phyloP scores from a whole-genome alignment of 2,888 invertebrate species.

The Copidosoma aretas region DNA sequence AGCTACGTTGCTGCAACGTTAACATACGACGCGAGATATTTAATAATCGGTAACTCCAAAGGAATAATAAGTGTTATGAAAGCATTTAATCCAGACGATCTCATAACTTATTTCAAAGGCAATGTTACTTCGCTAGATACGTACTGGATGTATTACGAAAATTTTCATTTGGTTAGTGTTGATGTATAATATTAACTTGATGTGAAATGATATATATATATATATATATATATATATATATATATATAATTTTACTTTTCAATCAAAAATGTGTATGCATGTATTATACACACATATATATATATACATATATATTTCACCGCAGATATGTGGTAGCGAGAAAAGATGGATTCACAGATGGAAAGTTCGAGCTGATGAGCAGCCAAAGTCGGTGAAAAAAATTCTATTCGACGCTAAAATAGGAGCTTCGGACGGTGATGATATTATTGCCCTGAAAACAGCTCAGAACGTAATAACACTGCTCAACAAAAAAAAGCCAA shows the following conservation, averaged over 20 bases:
- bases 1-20: slow-evolving; percentile 58
- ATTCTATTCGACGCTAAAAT: slow-evolving; percentile 56
- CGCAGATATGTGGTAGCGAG: slow-evolving; percentile 56
- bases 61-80: slow-evolving; percentile 62
- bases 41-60: slow-evolving; percentile 61
- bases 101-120: slow-evolving; percentile 53
- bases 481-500: slow-evolving; percentile 63
- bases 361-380: slow-evolving; percentile 49
- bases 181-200: background rate
- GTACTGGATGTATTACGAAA: slow-evolving; percentile 52
- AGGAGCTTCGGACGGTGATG: slow-evolving; percentile 46
- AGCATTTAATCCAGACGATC: slow-evolving; percentile 48
- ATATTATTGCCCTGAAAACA: slow-evolving; percentile 52
- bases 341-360: slow-evolving; percentile 54
- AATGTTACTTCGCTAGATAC: slow-evolving; percentile 56
- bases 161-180: slow-evolving; percentile 49
- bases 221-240: no score
- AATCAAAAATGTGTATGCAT: no score
- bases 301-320: slow-evolving; percentile 20
- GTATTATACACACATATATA: no score
- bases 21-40: slow-evolving; percentile 61
- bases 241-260: background rate
- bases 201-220: no score
- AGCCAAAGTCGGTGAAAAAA: slow-evolving; percentile 48
- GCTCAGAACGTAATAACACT: slow-evolving; percentile 48